These are phyloP conservation scores for Lomographa bimaculata DNA, from an alignment of 2,888 invertebrate genomes.

Conservation along the genomic window DNA sequence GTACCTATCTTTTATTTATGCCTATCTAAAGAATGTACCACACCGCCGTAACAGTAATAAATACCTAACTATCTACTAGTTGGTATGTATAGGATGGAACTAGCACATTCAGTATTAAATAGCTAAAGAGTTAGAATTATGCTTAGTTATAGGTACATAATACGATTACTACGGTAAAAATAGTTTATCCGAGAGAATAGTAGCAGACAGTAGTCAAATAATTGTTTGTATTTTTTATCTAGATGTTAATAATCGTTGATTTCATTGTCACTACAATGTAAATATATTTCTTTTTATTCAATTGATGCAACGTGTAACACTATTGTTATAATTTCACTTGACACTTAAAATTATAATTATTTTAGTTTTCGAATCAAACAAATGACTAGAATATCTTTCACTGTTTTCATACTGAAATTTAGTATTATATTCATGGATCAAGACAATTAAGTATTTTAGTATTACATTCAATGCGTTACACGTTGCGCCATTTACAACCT, in stretches of 20 bases:
- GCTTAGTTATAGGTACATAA: constrained; percentile 55
- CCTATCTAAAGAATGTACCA: constrained; percentile 38
- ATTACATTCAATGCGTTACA: constrained; percentile 24
- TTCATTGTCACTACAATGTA: no score
- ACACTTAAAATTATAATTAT: no score
- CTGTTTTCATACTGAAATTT: no score
- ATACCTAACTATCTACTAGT: constrained; percentile 49
- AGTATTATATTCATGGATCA: no score
- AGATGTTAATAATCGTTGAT: constrained; percentile 42
- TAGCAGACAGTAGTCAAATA: constrained; percentile 31
- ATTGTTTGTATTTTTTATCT: constrained; percentile 30
- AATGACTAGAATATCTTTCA: no score
- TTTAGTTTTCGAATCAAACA: no score
- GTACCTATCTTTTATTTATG: no score
- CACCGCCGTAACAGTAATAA: constrained; percentile 49
- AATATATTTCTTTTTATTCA: no score
- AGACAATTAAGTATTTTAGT: neutral
- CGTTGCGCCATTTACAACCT: constrained; percentile 26
- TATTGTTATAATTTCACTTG: neutral
- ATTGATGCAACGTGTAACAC: constrained; percentile 8
- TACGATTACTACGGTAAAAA: constrained; percentile 58
- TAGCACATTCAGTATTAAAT: constrained; percentile 71
- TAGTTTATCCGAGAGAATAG: constrained; percentile 41
- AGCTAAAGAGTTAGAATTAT: constrained; percentile 67
- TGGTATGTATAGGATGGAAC: constrained; percentile 68